These are phyloP conservation scores for Heliothis peltigera DNA, from an alignment of 2,888 invertebrate genomes.

Conservation along the genomic window DNA sequence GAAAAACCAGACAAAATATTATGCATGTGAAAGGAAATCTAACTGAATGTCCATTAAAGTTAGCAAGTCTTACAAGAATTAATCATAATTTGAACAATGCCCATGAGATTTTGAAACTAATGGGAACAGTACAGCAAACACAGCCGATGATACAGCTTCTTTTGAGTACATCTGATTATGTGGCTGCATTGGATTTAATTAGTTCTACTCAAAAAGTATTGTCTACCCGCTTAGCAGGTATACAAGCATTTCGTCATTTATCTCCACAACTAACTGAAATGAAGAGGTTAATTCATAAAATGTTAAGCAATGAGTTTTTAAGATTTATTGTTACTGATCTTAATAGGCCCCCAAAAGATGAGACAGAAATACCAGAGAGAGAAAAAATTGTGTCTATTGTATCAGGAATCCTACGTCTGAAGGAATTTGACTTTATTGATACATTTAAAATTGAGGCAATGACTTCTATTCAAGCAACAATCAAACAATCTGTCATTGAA, in stretches of 20 bases:
- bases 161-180: constrained; percentile 98
- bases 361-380: constrained; percentile 92
- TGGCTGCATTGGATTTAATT: constrained; percentile 98
- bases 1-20: constrained; percentile 93
- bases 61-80: constrained; percentile 92
- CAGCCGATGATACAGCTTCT: constrained; percentile 99
- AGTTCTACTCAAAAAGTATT: constrained; percentile 98
- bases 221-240: constrained; percentile 96
- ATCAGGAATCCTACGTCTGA: constrained; percentile 96
- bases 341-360: constrained; percentile 93
- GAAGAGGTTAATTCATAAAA: constrained; percentile 98
- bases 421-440: constrained; percentile 96
- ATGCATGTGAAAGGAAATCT: constrained; percentile 94
- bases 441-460: constrained; percentile 96
- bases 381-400: constrained; percentile 96
- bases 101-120: constrained; percentile 94
- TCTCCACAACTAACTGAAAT: constrained; percentile 98
- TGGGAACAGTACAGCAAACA: constrained; percentile 99
- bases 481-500: constrained; percentile 97
- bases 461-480: constrained; percentile 95
- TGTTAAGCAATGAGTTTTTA: constrained; percentile 98
- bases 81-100: constrained; percentile 91
- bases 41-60: constrained; percentile 94
- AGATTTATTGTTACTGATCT: constrained; percentile 97
- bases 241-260: constrained; percentile 98